phyloP scores from a whole-genome alignment of 1,140 invertebrate species.

The Drosophila arizonae region DNA sequence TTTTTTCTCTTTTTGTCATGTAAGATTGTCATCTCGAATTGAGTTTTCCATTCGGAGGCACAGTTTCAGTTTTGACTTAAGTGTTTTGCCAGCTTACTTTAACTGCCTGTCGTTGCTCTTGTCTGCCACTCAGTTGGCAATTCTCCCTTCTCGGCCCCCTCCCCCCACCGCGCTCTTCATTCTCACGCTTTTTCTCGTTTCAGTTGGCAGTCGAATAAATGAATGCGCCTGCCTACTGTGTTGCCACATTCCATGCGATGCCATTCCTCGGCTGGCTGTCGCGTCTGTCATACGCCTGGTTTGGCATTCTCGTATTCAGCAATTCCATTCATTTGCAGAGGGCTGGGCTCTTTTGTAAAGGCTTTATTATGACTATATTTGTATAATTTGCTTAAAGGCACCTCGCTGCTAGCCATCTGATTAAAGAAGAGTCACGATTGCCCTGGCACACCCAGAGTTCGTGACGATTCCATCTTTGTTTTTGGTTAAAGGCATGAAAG shows the following conservation, averaged over 20 bases:
- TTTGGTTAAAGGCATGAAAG: constrained; percentile 51
- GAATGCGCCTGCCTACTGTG: constrained; percentile 31
- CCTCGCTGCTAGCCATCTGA: constrained; percentile 24
- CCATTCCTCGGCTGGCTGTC: constrained; percentile 4
- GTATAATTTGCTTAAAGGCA: constrained; percentile 45
- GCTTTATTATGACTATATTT: constrained; percentile 44
- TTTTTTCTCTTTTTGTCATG: constrained; percentile 2
- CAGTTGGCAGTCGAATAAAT: constrained; percentile 41
- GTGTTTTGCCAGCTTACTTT: constrained; percentile 47
- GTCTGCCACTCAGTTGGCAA: constrained; percentile 11
- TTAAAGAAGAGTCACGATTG: constrained; percentile 9
- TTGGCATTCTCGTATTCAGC: constrained; percentile 44
- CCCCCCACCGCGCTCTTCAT: background rate
- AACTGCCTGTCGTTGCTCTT: constrained; percentile 28
- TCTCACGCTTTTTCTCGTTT: background rate
- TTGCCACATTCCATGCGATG: constrained; percentile 41
- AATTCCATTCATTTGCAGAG: constrained; percentile 50
- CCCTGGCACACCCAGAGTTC: constrained; percentile 17
- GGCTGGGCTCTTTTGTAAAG: constrained; percentile 32
- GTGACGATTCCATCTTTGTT: constrained; percentile 46
- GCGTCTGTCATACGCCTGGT: constrained; percentile 49
- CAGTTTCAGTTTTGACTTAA: constrained; percentile 52
- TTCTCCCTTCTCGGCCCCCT: background rate
- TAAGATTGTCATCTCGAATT: constrained; percentile 45
- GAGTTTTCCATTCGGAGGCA: constrained; percentile 42